Conservation (phyloP, 2,113 vertebrate genomes). For the Anhinga rufa region DNA sequence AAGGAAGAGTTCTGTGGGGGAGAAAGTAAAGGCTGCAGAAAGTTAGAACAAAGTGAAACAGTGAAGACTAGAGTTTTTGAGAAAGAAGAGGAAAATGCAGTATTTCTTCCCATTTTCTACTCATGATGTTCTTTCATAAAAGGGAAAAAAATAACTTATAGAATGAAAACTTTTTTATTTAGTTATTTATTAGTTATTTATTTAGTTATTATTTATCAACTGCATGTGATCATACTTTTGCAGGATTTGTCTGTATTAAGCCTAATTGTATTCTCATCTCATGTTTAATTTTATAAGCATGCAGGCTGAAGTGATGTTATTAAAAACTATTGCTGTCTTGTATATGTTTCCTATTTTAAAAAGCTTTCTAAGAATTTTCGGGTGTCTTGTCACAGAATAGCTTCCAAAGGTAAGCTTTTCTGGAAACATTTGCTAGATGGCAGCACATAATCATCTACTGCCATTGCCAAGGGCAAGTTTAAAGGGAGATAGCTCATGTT, state of each 20-base stretch:
- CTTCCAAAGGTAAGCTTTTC: background rate
- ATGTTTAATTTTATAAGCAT: background rate
- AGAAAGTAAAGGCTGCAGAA: background rate
- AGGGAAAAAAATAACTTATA: background rate
- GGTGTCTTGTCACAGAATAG: background rate
- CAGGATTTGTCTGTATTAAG: background rate
- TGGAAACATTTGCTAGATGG: slow-evolving; percentile 66
- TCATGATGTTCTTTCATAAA: accelerated
- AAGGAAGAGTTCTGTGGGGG: background rate
- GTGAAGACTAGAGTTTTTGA: background rate
- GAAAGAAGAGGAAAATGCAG: background rate
- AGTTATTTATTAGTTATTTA: too few relatives aligned
- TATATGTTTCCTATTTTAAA: background rate
- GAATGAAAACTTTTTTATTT: too few relatives aligned
- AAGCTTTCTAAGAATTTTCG: background rate
- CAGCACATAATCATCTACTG: slow-evolving; percentile 53
- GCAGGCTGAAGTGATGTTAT: background rate
- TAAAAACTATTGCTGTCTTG: background rate
- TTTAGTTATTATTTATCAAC: background rate
- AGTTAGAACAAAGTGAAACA: background rate
- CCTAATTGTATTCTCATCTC: background rate
- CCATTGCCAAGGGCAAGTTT: background rate
- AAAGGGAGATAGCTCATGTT: background rate
- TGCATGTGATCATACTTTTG: background rate
- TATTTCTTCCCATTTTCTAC: background rate